These are phyloP conservation scores for Dysidea cf. avara DNA, from an alignment of 37 sponge, comb jelly and placozoan genomes.

Conservation along the genomic window DNA sequence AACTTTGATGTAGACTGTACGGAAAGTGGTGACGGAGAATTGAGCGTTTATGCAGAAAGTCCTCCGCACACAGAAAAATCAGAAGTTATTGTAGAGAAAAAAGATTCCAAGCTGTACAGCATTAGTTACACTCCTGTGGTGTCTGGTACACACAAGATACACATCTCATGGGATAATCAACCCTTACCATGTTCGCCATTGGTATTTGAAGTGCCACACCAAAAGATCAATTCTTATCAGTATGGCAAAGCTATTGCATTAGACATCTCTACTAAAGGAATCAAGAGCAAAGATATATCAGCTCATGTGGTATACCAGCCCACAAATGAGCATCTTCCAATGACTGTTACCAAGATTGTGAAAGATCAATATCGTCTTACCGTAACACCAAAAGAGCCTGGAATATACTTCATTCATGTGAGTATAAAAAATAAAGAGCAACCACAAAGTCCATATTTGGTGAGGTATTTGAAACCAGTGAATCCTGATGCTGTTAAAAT, in stretches of 20 bases:
- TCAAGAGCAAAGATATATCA: constrained; percentile 51
- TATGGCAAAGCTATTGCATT: constrained; percentile 48
- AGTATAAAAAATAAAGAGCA: constrained; percentile 25
- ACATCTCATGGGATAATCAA: constrained; percentile 44
- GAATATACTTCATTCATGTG: constrained; percentile 57
- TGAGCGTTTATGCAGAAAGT: constrained; percentile 47
- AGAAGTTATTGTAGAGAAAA: constrained; percentile 16
- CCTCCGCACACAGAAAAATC: constrained; percentile 40
- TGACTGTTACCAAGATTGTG: constrained; percentile 46
- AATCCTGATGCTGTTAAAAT: constrained; percentile 36
- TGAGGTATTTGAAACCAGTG: constrained; percentile 24
- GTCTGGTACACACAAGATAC: constrained; percentile 53
- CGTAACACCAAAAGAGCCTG: constrained; percentile 52
- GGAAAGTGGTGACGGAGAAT: constrained; percentile 67
- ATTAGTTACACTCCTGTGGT: constrained; percentile 62
- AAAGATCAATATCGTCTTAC: constrained; percentile 54
- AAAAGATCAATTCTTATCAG: constrained; percentile 23
- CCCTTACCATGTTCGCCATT: constrained; percentile 61
- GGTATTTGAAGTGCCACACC: constrained; percentile 33
- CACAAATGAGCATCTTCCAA: constrained; percentile 30
- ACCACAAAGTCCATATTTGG: constrained; percentile 51
- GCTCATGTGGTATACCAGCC: constrained; percentile 50
- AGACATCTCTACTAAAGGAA: constrained; percentile 31
- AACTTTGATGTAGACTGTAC: constrained; percentile 51
- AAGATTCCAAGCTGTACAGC: constrained; percentile 25